Evolutionary conservation across 2,888 invertebrate genomes (phyloP).

Genomic region (Drosophila paracracens): DNA sequence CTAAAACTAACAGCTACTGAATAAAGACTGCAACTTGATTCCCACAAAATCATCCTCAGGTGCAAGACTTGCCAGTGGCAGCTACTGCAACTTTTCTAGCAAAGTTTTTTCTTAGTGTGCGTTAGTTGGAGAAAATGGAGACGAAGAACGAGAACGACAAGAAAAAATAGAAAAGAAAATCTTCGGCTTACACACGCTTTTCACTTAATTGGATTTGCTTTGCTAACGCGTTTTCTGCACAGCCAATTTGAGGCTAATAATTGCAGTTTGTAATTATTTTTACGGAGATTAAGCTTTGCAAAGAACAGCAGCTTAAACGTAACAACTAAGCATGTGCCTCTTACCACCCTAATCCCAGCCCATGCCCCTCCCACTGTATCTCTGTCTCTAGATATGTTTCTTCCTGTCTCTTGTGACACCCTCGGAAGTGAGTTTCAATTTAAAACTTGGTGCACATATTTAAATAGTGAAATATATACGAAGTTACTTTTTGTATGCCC

Average conservation of each 20-base stretch:
- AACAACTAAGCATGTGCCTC: slow-evolving; percentile 15
- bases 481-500: slow-evolving; percentile 24
- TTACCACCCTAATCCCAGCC: not conserved
- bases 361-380: not conserved
- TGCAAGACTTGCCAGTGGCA: slow-evolving; percentile 37
- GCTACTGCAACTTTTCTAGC: slow-evolving; percentile 33
- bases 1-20: slow-evolving; percentile 1
- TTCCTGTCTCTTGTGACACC: slow-evolving; percentile 9
- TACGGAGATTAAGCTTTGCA: slow-evolving; percentile 50
- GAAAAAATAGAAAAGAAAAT: slow-evolving; percentile 39
- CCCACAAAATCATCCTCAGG: slow-evolving; percentile 35
- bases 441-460: slow-evolving; percentile 46
- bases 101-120: slow-evolving; percentile 52
- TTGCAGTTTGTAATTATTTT: slow-evolving; percentile 78
- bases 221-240: slow-evolving; percentile 42
- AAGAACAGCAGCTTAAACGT: slow-evolving; percentile 42
- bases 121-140: slow-evolving; percentile 35
- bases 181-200: slow-evolving; percentile 74
- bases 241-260: slow-evolving; percentile 63
- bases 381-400: not conserved
- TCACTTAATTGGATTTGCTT: slow-evolving; percentile 76
- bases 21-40: not conserved
- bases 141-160: not conserved
- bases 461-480: slow-evolving; percentile 43
- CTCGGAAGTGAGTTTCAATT: slow-evolving; percentile 64